Evolutionary conservation across 2,888 invertebrate species (phyloP).

Genomic region (Callyntrura sp.): DNA sequence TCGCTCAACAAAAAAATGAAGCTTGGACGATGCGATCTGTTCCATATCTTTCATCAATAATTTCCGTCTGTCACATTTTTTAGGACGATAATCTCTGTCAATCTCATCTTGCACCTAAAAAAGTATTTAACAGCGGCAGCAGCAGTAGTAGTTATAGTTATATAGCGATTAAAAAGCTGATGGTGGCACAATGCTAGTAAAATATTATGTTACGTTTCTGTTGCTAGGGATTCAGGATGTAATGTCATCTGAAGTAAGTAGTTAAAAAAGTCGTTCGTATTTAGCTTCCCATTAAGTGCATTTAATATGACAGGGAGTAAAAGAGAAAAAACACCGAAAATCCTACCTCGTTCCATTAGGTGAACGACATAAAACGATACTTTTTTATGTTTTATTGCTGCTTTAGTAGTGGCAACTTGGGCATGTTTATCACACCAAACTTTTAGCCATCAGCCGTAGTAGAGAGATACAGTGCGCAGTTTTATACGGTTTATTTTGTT

Average conservation of each 20-base stretch:
- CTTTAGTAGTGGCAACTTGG: background rate
- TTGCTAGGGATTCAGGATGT: too few relatives aligned
- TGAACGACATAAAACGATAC: background rate
- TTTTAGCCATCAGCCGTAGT: background rate
- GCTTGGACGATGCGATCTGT: slow-evolving; percentile 19
- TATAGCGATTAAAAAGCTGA: background rate
- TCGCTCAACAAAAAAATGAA: too few relatives aligned
- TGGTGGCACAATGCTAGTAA: too few relatives aligned
- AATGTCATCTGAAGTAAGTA: background rate
- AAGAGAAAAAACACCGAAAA: background rate
- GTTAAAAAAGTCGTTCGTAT: background rate
- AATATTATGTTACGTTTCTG: too few relatives aligned
- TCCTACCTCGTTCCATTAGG: background rate
- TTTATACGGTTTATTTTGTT: too few relatives aligned
- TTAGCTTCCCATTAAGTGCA: background rate
- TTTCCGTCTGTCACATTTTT: slow-evolving; percentile 20
- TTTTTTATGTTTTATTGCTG: background rate
- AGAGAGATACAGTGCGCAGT: background rate
- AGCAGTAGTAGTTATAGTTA: background rate
- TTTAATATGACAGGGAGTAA: background rate
- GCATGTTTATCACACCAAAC: background rate
- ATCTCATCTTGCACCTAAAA: background rate
- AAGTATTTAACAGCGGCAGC: background rate
- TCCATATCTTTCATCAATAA: slow-evolving; percentile 69
- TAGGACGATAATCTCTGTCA: slow-evolving; percentile 43